Base-by-base conservation (phyloP, 2,888 invertebrate species). In the Hydropsyche betteni region DNA sequence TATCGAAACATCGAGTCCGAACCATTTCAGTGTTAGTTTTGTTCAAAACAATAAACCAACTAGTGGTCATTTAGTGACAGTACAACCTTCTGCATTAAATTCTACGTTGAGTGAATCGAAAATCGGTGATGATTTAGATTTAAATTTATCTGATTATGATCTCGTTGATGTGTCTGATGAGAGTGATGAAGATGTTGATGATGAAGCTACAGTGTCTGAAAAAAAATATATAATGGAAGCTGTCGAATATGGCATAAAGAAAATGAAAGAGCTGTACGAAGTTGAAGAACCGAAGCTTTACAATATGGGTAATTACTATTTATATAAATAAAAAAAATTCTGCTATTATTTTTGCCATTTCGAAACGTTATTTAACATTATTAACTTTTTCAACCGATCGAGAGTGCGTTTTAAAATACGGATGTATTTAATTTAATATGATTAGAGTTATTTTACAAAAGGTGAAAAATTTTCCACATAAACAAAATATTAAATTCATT, bases 231-330 rank as follows among this genome's bases (percentile, higher is more conserved):
- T 92, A n/a, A 83, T 89, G 76, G 90, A 90, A 82, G 92, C 92
- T n/a, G 89, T 90, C 3, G 88, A 90, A 80, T 90, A 89, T 80
- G 93, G 93, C 2, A 85, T 93, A 81, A 86, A 88, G 80, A 89
- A 89, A 78, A 91, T 92, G 89, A 89, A 90, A 79, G 89, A 92
- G 75, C 83, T 93, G 24, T 90, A 90, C 80, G 86, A 88, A 81
- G 84, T 86, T 81, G 89, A 86, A 81, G 91, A 88, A 84, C 91
- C 84, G 80, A 86, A 84, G 77, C 88, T 87, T 82, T 92, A 89
- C 81, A 85, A 89, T 50, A 88, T 90, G 85, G 91, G 91, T 84
- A 86, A 87, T 83, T 81, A 84, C 0, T 5, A 58, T 58, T 44
- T 8, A 44, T 44, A 10, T 44, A 8, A 83, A 34, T 6, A 44